Percentiles rank a stretch among this genome's conserved stretches.
These are phyloP conservation scores for Progne subis DNA, from an alignment of 2,113 vertebrate genomes.

Conservation along the genomic window DNA sequence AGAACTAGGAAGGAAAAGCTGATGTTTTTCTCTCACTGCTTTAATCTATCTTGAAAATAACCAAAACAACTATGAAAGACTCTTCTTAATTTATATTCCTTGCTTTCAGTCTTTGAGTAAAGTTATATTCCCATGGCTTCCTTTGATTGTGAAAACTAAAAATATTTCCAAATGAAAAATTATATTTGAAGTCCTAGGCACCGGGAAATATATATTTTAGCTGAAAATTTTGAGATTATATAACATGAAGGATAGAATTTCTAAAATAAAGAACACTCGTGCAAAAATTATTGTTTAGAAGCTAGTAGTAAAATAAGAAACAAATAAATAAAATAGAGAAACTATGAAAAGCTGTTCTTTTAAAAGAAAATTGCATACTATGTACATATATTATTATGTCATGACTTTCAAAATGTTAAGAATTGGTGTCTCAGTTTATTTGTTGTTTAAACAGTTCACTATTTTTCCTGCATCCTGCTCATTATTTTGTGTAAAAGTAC, in stretches of 20 bases:
- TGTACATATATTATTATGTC: not conserved
- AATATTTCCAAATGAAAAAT: not conserved
- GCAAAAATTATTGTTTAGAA: not conserved
- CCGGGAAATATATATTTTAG: not conserved
- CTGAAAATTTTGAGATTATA: not conserved
- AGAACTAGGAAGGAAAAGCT: not conserved
- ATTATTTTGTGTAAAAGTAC: not conserved
- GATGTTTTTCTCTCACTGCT: not conserved
- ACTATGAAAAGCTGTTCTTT: not conserved
- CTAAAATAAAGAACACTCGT: not conserved
- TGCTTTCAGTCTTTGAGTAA: not conserved
- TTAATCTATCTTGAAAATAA: not conserved
- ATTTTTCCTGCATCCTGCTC: not conserved
- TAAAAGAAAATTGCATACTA: not conserved
- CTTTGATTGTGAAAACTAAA: not conserved
- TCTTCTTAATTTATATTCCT: not conserved
- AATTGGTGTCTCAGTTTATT: not conserved
- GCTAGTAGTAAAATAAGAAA: not conserved
- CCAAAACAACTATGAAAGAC: not conserved
- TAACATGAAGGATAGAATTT: not conserved
- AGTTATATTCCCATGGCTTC: not conserved
- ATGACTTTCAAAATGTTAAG: not conserved
- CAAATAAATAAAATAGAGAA: not conserved
- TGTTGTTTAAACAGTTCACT: not conserved
- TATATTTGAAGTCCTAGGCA: not conserved